phyloP scores from a whole-genome alignment of 2,797 vertebrate genomes.

The Liasis olivaceus region DNA sequence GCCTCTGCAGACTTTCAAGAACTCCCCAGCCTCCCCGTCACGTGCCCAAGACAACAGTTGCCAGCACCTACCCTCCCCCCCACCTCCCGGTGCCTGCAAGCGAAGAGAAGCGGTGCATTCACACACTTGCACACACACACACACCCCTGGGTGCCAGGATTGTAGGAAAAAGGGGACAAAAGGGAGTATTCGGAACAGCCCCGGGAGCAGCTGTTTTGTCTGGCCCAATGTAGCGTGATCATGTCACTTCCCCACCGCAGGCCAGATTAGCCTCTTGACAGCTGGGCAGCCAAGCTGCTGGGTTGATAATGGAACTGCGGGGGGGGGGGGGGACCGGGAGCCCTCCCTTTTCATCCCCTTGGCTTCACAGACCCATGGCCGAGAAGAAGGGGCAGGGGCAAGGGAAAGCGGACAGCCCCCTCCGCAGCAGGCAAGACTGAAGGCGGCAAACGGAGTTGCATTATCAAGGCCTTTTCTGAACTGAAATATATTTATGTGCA shows the following conservation, averaged over 20 bases:
- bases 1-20: not conserved
- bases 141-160: not conserved
- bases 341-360: not conserved
- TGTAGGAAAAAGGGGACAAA: conserved; percentile 13
- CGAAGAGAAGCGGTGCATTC: not conserved
- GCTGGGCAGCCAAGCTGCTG: conserved; percentile 43
- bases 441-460: not conserved
- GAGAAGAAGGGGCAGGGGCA: not conserved
- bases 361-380: not conserved
- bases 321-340: not conserved
- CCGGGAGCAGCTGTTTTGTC: conserved; percentile 47
- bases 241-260: fast-evolving
- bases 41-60: not conserved
- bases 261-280: conserved; percentile 56
- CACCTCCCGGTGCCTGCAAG: not conserved
- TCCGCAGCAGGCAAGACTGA: not conserved
- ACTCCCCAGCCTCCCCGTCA: not conserved
- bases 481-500: not conserved
- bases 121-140: not conserved
- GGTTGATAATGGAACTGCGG: not conserved
- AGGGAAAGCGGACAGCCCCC: not conserved
- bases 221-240: not conserved
- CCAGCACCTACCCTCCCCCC: too few relatives aligned
- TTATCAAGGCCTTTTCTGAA: not conserved
- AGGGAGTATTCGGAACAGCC: conserved; percentile 7